Base-by-base conservation (phyloP, 2,113 vertebrate species). In the Nasalis larvatus region DNA sequence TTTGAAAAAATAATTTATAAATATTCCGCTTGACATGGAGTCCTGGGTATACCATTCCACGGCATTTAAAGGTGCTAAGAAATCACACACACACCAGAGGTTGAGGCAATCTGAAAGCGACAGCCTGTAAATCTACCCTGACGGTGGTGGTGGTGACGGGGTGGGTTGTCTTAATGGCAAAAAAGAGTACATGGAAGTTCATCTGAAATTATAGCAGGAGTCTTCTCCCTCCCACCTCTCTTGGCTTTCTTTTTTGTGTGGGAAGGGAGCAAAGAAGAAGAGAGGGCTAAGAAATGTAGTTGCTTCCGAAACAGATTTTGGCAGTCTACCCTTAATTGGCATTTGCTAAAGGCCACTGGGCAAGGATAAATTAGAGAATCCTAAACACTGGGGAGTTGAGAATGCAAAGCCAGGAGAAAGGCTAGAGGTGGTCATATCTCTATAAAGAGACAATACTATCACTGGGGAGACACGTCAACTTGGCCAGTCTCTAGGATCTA, bases 1-100 rank as follows among this genome's bases (percentile, higher is more conserved):
- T 99, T 98, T 91, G 98, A 98, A 98, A 99, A 98, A 98, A 98
- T 98, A 99, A 99, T 99, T 98, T 99, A 99, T 99, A 99, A 99
- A 99, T 98, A 63, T 18, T 37, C 47, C 84, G 20, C 30, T 69
- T 81, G 32, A 92, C 82, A 47, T 3, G 23, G 16, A 32, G 5
- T 20, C 25, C 68, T 76, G 40, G 49, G 23, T 4, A 54, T 35
- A 4, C 60, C 49, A 52, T 91, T 73, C 32, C 18, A 30, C 0
- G 89, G 18, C 8, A 77, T 40, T 81, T 81, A 18, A 86, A 93
- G 6, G 25, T 20, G 49, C 6, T 73, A 84, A 60, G 35, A 85
- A 80, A 76, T 68, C 66, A 42, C 68, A 88, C n/a, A 40, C 25
- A 37, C 54, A 40, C 25, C 37, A 80, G 6, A 90, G 23, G 35